A percentile compares a stretch with the other conserved stretches of the same genome.
phyloP scores from a whole-genome alignment of 2,888 invertebrate genomes.

The Rosalia funebris region DNA sequence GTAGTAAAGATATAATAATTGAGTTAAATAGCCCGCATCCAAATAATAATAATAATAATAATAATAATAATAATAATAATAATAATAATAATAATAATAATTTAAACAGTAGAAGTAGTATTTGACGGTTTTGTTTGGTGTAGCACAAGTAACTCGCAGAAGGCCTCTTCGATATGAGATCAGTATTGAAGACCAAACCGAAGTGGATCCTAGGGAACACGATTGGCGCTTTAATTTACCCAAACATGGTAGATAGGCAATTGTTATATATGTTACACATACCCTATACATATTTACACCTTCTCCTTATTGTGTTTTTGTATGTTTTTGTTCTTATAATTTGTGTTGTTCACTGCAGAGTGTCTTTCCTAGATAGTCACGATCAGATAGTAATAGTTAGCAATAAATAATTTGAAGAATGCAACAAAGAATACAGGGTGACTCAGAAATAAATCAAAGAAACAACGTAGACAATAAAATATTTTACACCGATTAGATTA shows the following conservation, averaged over 20 bases:
- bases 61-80: too few relatives aligned
- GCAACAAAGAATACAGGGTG: too few relatives aligned
- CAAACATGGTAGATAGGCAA: constrained; percentile 62
- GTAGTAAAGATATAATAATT: too few relatives aligned
- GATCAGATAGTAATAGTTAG: too few relatives aligned
- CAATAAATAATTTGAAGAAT: too few relatives aligned
- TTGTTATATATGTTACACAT: constrained; percentile 45
- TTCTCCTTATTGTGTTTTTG: constrained; percentile 8
- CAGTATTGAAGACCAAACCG: constrained; percentile 67
- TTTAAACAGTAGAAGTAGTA: constrained; percentile 1
- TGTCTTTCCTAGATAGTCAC: too few relatives aligned
- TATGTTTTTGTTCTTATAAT: constrained; percentile 15
- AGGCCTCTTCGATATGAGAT: constrained; percentile 66
- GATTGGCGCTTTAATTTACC: constrained; percentile 68
- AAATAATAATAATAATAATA: constrained; percentile 8
- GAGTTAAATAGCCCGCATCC: too few relatives aligned
- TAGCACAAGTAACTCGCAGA: constrained; percentile 61
- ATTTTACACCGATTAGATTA: too few relatives aligned
- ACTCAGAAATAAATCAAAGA: too few relatives aligned
- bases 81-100: too few relatives aligned
- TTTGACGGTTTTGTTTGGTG: constrained; percentile 45
- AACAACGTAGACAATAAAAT: too few relatives aligned
- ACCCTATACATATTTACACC: constrained; percentile 20
- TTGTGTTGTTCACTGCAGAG: constrained; percentile 17
- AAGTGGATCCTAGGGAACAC: constrained; percentile 67